Base-by-base conservation (phyloP, 2,888 invertebrate species). In the Phalera bucephala region DNA sequence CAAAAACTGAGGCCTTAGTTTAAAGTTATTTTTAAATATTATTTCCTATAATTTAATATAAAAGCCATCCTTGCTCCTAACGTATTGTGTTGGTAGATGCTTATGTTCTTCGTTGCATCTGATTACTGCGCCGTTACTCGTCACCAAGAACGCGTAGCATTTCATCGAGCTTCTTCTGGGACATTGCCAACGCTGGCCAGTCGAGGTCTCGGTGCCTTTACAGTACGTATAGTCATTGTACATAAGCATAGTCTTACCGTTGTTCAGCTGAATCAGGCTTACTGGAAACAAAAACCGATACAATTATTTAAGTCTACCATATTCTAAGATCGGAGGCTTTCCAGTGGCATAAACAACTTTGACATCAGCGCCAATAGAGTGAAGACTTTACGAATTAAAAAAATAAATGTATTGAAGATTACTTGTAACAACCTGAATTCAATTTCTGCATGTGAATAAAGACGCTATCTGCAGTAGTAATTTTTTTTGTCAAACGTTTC, bases 81-180 rank as follows among this genome's bases (percentile, higher is more conserved):
- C 2, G 1, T 12, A 12, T 5, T 5, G 6, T 10, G 12, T 12
- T 12, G 25, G 25, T 1, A 5, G 5, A 13, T 26, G 25, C 1
- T 8, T 1, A 5, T 26, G 13, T 8, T 11, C 2, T 3, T 26
- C 25, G 5, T 13, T 13, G 6, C 8, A 12, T 5, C 8, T 26
- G n/a, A n/a, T 13, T 11, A 26, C n/a, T 26, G 6, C 13, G 10
- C 11, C 1, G 10, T 13, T 8, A 1, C 3, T 13, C 10, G 25
- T 26, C 12, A 26, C 25, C 7, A 26, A 3, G 5, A 26, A 26
- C 11, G 25, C 30, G 30, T 30, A 30, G 9, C 30, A 30, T 10
- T 20, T 30, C 20, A 12, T 1, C 3, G 19, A 12, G 8, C 11
- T 12, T 20, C 30, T 30, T 8, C 12, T 17, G 8, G 30, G 17